Conservation (phyloP, 2,888 invertebrate species). For the Reticulitermes lucifugus region DNA sequence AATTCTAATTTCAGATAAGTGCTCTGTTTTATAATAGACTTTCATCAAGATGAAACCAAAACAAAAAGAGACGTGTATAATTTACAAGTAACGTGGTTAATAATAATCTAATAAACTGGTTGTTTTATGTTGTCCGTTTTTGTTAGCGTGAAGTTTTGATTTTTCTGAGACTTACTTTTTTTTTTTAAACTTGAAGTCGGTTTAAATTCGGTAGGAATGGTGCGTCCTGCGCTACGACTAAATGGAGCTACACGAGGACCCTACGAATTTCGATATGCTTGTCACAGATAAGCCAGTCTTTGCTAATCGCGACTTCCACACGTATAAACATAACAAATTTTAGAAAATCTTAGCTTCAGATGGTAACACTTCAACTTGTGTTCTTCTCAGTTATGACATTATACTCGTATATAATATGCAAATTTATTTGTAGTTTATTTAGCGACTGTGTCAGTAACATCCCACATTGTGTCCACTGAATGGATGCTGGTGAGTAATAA, state of each 20-base stretch:
- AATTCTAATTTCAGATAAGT: slow-evolving; percentile 53
- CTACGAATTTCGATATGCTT: background rate
- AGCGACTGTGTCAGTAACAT: too few species aligned
- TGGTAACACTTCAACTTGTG: too few species aligned
- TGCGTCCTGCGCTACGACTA: background rate
- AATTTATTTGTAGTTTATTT: too few species aligned
- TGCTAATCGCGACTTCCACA: too few species aligned
- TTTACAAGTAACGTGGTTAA: slow-evolving; percentile 49
- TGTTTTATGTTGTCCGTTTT: slow-evolving; percentile 22
- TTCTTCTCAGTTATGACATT: too few species aligned
- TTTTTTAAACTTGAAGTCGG: background rate
- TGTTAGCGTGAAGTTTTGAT: slow-evolving; percentile 19
- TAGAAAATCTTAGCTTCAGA: too few species aligned
- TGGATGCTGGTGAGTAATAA: too few species aligned
- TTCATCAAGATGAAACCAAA: slow-evolving; percentile 48
- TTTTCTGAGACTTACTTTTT: background rate
- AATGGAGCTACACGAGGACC: background rate
- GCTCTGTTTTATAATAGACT: slow-evolving; percentile 51
- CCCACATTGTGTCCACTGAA: too few species aligned
- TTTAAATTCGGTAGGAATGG: background rate
- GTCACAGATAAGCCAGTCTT: background rate
- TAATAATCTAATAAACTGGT: slow-evolving; percentile 52
- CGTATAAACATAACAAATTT: too few species aligned
- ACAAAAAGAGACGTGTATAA: slow-evolving; percentile 42
- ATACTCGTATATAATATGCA: too few species aligned